These are phyloP conservation scores for Dicerorhinus sumatrensis DNA, from an alignment of 2,113 vertebrate genomes.

Conservation along the genomic window DNA sequence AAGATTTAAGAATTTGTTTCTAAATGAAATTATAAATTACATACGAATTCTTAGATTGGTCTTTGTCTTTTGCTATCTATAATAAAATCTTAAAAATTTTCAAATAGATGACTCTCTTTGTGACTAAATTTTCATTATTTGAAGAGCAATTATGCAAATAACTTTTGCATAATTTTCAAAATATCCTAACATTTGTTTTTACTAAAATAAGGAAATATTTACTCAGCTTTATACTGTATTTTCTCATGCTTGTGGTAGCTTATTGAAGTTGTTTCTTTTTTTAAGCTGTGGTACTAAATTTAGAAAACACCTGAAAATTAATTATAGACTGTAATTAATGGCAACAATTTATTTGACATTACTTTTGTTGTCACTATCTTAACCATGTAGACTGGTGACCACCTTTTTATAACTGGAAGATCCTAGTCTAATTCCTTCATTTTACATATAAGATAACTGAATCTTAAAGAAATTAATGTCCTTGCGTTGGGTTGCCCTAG, in stretches of 20 bases:
- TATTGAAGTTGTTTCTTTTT: background rate
- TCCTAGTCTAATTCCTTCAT: background rate
- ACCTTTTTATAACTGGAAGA: background rate
- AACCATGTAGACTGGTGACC: background rate
- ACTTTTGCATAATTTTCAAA: background rate
- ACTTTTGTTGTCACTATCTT: background rate
- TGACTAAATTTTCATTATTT: slow-evolving; percentile 43
- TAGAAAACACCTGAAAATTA: background rate
- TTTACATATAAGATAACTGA: background rate
- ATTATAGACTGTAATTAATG: background rate
- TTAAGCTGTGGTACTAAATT: background rate
- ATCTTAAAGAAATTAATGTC: background rate
- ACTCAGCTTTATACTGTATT: background rate
- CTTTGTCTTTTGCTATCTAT: slow-evolving; percentile 24
- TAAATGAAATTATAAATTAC: slow-evolving; percentile 35
- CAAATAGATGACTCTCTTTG: slow-evolving; percentile 12
- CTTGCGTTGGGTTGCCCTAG: background rate
- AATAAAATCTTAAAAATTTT: background rate
- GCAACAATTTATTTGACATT: background rate
- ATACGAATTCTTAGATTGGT: slow-evolving; percentile 24
- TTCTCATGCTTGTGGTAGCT: background rate
- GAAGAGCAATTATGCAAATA: slow-evolving; percentile 48
- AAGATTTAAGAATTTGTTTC: slow-evolving; percentile 56
- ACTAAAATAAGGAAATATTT: background rate
- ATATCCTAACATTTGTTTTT: background rate